Evolutionary conservation across 2,888 invertebrate species (phyloP).

Genomic region (Acrobasis suavella): DNA sequence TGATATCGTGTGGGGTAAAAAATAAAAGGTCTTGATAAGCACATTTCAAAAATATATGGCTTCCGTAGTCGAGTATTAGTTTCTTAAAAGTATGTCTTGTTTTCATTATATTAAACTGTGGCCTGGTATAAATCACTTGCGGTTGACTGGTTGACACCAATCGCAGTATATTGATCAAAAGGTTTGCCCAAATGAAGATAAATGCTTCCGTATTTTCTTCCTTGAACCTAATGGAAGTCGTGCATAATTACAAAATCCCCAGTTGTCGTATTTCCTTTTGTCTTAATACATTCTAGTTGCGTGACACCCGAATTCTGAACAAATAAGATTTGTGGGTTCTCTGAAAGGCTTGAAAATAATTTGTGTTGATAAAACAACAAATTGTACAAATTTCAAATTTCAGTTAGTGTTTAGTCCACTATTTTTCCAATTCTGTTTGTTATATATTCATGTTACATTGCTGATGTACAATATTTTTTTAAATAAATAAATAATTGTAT

Average conservation of each 20-base stretch:
- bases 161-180: neutral
- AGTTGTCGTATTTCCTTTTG: constrained; percentile 1
- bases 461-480: too few species aligned
- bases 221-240: neutral
- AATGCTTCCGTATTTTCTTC: neutral
- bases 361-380: too few species aligned
- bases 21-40: too few species aligned
- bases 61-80: too few species aligned
- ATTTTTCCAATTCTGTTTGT: too few species aligned
- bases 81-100: too few species aligned
- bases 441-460: too few species aligned
- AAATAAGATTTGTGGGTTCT: neutral
- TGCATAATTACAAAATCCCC: neutral
- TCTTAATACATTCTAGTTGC: neutral
- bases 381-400: too few species aligned
- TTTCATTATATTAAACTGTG: neutral
- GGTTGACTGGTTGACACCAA: neutral
- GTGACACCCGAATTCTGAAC: neutral
- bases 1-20: too few species aligned
- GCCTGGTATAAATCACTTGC: neutral
- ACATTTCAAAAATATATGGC: too few species aligned
- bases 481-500: too few species aligned
- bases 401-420: too few species aligned
- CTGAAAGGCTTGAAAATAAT: neutral
- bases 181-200: constrained; percentile 2